These are phyloP conservation scores for Sander lucioperca DNA, from an alignment of 2,113 vertebrate genomes.

Conservation along the genomic window DNA sequence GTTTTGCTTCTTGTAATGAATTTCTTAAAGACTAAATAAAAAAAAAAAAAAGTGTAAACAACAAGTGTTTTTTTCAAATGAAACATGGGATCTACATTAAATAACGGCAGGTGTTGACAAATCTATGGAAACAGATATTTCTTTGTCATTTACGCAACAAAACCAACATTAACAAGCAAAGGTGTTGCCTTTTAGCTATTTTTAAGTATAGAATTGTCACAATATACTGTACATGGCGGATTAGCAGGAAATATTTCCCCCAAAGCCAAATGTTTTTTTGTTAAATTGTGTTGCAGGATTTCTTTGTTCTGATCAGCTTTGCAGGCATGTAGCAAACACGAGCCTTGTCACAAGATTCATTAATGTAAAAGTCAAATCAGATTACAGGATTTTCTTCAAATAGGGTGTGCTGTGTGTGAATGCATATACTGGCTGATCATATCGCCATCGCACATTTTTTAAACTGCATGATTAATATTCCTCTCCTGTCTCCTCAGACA, in stretches of 20 bases:
- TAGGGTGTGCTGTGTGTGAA: neutral
- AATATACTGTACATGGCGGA: neutral
- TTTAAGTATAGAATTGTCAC: neutral
- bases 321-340: neutral
- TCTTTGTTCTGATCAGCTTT: constrained; percentile 12
- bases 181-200: neutral
- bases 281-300: neutral
- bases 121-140: neutral
- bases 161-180: neutral
- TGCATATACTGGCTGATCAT: neutral
- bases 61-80: neutral
- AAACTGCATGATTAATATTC: neutral
- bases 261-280: neutral
- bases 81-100: neutral
- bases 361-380: constrained; percentile 24
- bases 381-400: constrained; percentile 13
- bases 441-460: neutral
- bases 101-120: neutral
- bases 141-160: neutral
- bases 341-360: constrained; percentile 24
- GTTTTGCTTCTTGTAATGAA: neutral
- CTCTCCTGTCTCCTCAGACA: constrained; percentile 80
- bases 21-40: neutral
- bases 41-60: neutral
- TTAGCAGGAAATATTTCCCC: neutral